Evolutionary conservation across 2,113 vertebrate genomes (phyloP), one percentile per base, ranked within the genome.

Genomic region (Bagarius yarrelli): DNA sequence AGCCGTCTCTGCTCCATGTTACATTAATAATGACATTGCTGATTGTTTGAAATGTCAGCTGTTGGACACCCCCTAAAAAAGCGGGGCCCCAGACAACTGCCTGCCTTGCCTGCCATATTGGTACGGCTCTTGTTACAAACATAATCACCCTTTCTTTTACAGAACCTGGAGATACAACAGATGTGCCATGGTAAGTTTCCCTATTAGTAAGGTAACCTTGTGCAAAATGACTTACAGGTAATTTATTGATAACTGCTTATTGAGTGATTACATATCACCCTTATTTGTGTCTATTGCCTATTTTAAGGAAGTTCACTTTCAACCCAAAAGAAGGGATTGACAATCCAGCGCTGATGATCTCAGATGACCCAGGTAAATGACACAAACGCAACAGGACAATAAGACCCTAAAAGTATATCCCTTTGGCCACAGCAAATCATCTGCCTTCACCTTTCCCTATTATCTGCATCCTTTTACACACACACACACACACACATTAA

Each of bases 251-350:
- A 15, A 50, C n/a, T 52, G 6, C 8, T 30, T 40, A 30, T 3
- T 70, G 23, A 76, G 18, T 59, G 55, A 60, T 16, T 76, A 61
- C 19, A 61, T 5, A 60, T 27, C 25, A 36, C 16, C 13, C 30
- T 34, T 56, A n/a, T 53, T 32, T 52, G 12, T 32, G 32, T 78
- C 66, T 23, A 47, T 34, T n/a, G n/a, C 13, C n/a, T 25, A 9
- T 13, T 71, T 79, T 50, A 89, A 95, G 94, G 88, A 98, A 94
- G 87, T 98, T 98, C 88, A 94, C 92, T 66, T 99, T 99, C 90
- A 95, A 98, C 86, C 95, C 97, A 50, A 97, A 95, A 88, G 91
- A 95, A 86, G 97, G 97, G 27, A 97, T 99, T 2, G 97, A 99
- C 89, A 99, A 99, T 86, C 97, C 97, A 80, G 95, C 92, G 56